A percentile compares a stretch with the other conserved stretches of the same genome.
Conservation (phyloP, 2,797 vertebrate genomes). For the Acipenser ruthenus region DNA sequence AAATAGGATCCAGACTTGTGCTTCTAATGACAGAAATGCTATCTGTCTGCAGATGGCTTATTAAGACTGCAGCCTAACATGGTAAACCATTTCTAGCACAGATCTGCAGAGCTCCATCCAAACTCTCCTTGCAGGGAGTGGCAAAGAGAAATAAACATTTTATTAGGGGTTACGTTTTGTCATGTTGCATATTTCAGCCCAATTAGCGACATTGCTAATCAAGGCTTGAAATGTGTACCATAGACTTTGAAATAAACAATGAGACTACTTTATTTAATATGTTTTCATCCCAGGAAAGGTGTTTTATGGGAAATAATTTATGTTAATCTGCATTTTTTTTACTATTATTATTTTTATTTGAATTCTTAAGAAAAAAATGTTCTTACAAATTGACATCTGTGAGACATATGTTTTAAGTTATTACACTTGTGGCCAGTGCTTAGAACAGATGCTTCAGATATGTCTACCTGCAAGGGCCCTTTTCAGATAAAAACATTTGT, state of each 20-base stretch:
- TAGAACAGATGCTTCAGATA: neutral
- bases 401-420: constrained; percentile 11
- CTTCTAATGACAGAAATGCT: neutral
- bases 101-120: too few species aligned
- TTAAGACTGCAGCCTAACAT: too few species aligned
- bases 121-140: constrained; percentile 24
- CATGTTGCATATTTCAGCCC: constrained; percentile 51
- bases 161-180: constrained; percentile 52
- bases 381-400: constrained; percentile 12
- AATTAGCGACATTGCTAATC: constrained; percentile 55
- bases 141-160: constrained; percentile 63
- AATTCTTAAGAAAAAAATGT: constrained; percentile 56
- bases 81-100: too few species aligned
- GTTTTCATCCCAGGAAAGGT: constrained; percentile 60
- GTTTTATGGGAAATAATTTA: constrained; percentile 54
- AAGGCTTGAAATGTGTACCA: constrained; percentile 32
- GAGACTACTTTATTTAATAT: constrained; percentile 49
- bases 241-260: constrained; percentile 50
- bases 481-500: neutral
- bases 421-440: neutral
- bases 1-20: neutral
- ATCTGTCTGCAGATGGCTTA: neutral
- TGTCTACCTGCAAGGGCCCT: neutral
- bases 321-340: constrained; percentile 60
- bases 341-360: constrained; percentile 44